Conservation (phyloP, 2,888 invertebrate species). For the Buathra laborator region DNA sequence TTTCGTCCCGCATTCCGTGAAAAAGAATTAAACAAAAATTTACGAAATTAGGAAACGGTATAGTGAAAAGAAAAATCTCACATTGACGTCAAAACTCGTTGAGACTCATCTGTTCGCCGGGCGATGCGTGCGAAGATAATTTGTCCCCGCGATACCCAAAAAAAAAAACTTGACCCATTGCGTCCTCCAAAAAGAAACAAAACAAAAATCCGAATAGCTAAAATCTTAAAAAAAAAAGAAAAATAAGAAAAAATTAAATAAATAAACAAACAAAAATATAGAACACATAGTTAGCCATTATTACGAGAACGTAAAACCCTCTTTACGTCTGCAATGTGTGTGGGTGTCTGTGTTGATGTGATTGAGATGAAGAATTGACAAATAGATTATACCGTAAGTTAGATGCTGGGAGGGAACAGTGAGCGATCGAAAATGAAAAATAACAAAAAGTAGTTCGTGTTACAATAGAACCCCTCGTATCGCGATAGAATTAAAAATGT, state of each 20-base stretch:
- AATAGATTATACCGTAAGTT: slow-evolving; percentile 28
- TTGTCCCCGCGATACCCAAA: slow-evolving; percentile 21
- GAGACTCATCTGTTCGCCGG: slow-evolving; percentile 39
- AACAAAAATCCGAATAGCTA: not conserved
- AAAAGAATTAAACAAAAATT: not conserved
- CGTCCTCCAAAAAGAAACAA: slow-evolving; percentile 24
- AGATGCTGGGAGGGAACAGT: slow-evolving; percentile 20
- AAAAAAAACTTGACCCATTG: slow-evolving; percentile 23
- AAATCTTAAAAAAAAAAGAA: not conserved
- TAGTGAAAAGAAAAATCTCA: not conserved
- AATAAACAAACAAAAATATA: not conserved
- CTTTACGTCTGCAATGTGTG: slow-evolving; percentile 29
- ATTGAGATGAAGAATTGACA: slow-evolving; percentile 23
- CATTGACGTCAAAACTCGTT: not conserved
- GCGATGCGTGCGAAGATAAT: slow-evolving; percentile 13
- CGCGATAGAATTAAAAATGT: slow-evolving; percentile 49
- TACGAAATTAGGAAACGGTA: not conserved
- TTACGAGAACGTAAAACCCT: slow-evolving; percentile 11
- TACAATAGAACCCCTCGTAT: slow-evolving; percentile 36
- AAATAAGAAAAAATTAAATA: not conserved
- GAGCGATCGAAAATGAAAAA: slow-evolving; percentile 30
- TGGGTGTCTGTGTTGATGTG: slow-evolving; percentile 30
- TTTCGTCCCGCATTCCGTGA: not conserved
- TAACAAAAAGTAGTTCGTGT: slow-evolving; percentile 36
- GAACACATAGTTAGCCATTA: slow-evolving; percentile 4